A percentile compares a stretch with the other conserved stretches of the same genome.
Evolutionary conservation across 2,797 vertebrate genomes (phyloP).

Genomic region (Chaetodon trifasciatus): DNA sequence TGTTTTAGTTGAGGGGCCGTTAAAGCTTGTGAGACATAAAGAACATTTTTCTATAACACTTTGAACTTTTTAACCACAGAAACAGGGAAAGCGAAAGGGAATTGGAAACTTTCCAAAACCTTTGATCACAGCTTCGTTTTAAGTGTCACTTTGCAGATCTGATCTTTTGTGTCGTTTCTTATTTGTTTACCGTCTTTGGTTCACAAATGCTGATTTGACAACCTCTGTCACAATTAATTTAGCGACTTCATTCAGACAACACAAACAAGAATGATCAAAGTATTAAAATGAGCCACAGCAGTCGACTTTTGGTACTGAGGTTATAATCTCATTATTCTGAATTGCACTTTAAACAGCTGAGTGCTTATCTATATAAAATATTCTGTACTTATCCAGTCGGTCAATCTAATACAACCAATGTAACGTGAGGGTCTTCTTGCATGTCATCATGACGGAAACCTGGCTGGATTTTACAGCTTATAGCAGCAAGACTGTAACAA

Average conservation of each 20-base stretch:
- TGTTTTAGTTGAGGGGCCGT: not conserved
- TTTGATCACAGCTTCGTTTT: not conserved
- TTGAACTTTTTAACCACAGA: not conserved
- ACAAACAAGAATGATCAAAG: not conserved
- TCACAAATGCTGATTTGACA: slow-evolving; percentile 5
- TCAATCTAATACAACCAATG: slow-evolving; percentile 15
- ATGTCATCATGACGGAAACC: slow-evolving; percentile 36
- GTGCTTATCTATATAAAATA: slow-evolving; percentile 25
- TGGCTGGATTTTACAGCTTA: slow-evolving; percentile 45
- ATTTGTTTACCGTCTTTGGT: not conserved
- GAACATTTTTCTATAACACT: not conserved
- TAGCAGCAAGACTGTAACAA: slow-evolving; percentile 38
- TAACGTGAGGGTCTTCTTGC: slow-evolving; percentile 27
- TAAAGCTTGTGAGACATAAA: not conserved
- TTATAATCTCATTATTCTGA: not conserved
- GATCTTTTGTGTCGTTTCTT: not conserved
- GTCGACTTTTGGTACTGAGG: not conserved
- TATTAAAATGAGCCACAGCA: not conserved
- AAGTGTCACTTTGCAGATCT: not conserved
- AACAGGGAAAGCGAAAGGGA: not conserved
- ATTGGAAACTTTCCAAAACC: not conserved
- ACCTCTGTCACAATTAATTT: slow-evolving; percentile 4
- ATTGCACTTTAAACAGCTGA: slow-evolving; percentile 17
- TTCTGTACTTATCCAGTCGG: slow-evolving; percentile 48
- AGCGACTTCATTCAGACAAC: not conserved